Evolutionary conservation across 2,888 invertebrate species (phyloP).

Genomic region (Caenorhabditis afra): DNA sequence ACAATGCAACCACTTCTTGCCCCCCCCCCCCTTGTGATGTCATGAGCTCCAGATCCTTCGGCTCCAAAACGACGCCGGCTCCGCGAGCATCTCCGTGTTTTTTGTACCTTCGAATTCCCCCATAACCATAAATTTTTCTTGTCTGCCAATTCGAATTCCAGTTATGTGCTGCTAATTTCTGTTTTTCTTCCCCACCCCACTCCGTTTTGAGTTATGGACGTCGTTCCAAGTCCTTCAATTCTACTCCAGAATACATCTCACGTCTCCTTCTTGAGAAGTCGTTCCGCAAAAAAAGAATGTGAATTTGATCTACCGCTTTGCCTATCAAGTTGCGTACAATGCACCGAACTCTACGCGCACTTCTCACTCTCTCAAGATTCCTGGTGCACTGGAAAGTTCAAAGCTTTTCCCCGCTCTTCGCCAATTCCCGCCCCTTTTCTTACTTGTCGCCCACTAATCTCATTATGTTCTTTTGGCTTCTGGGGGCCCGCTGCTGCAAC

Average conservation of each 20-base stretch:
- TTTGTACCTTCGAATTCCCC: no score
- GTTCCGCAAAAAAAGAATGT: no score
- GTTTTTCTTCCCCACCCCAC: no score
- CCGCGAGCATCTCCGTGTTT: no score
- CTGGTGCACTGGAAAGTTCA: neutral
- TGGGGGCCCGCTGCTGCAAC: no score
- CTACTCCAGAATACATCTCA: neutral
- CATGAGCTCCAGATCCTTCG: neutral
- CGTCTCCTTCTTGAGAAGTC: neutral
- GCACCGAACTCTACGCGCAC: neutral
- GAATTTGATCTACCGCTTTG: no score
- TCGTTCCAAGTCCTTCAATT: neutral
- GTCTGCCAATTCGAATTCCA: no score
- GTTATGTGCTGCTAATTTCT: no score
- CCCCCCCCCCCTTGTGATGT: slow-evolving; percentile 21
- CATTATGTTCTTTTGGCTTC: neutral
- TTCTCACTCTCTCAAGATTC: neutral
- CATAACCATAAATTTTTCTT: no score
- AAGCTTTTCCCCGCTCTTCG: neutral
- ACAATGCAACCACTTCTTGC: slow-evolving; percentile 12
- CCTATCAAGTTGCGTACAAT: neutral
- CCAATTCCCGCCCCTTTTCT: neutral
- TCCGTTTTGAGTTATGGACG: no score
- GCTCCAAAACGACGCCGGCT: no score
- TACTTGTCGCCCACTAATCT: neutral